Base-by-base conservation (phyloP, 2,888 invertebrate species). In the Acrocyrtus sp. region DNA sequence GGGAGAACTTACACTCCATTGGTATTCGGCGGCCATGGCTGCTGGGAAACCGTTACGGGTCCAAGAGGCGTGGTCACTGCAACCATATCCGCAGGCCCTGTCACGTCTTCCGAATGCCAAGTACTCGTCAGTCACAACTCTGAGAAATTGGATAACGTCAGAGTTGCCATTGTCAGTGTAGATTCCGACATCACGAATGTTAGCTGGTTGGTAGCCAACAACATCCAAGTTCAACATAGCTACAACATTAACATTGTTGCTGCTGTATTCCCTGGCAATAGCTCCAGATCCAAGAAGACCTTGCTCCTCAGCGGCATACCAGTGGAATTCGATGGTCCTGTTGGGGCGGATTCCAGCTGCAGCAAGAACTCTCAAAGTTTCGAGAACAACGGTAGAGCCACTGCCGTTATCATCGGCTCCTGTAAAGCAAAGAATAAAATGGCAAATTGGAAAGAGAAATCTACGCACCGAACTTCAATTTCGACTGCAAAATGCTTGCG, bases 21-120 rank as follows among this genome's bases (percentile, higher is more conserved):
- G n/a, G n/a, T n/a, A n/a, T 77, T 82, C 85, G 29, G 85, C 85
- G 6, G 62, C 53, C 56, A 57, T 57, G 8, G 53, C 65, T 4
- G 72, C 63, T 10, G 72, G 63, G 26, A 53, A 72, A 0, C 72
- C 72, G 17, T 57, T 50, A 8, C 24, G 47, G 8, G 62, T 62
- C 62, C 62, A 70, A 17, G 54, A 54, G 2, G 70, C 70, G 45
- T 70, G 70, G 15, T 70, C 70, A 41, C 54, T 47, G 21, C 70
- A 70, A 1, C 50, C 45, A 5, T 17, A 45, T 3, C 60, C 60
- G 26, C 68, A 68, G 4, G 17, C 24, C 29, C 22, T 34, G 3
- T 66, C 57, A 12, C 26, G 26, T 27, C 53, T 34, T 24, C 69
- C 63, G n/a, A 19, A 65, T 2, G 26, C 45, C 8, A 66, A 26